These are phyloP conservation scores for Platorchestia sp. DNA, from an alignment of 1,140 invertebrate genomes.

Conservation along the genomic window DNA sequence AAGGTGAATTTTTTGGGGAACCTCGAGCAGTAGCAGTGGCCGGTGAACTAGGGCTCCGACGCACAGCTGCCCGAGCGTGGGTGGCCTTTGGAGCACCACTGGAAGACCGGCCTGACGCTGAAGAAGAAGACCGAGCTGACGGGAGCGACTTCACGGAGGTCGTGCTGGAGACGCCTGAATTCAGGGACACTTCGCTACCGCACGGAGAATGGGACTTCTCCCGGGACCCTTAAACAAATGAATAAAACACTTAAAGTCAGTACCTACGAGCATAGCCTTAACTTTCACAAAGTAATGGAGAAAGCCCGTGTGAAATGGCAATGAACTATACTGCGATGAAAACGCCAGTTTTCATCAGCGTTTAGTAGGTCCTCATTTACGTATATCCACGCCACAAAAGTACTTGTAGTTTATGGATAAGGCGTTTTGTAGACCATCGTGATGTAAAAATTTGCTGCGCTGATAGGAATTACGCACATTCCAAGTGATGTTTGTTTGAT, in stretches of 20 bases:
- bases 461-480: neutral
- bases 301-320: neutral
- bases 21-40: neutral
- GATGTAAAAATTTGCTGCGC: neutral
- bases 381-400: too few species aligned
- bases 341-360: neutral
- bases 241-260: neutral
- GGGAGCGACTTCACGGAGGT: slow-evolving; percentile 36
- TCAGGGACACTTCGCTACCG: slow-evolving; percentile 56
- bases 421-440: neutral
- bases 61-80: neutral
- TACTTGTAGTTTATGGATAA: too few species aligned
- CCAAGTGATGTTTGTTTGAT: neutral
- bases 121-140: slow-evolving; percentile 10
- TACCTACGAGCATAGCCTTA: neutral
- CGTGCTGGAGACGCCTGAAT: slow-evolving; percentile 48
- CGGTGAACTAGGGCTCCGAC: neutral
- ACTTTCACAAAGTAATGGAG: neutral
- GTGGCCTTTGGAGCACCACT: neutral
- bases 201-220: slow-evolving; percentile 50
- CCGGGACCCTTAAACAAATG: neutral
- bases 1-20: neutral
- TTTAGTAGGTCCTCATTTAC: neutral
- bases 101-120: slow-evolving; percentile 12
- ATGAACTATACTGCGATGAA: neutral